These are phyloP conservation scores for Allacma fusca DNA, from an alignment of 2,888 invertebrate species.

Conservation along the genomic window DNA sequence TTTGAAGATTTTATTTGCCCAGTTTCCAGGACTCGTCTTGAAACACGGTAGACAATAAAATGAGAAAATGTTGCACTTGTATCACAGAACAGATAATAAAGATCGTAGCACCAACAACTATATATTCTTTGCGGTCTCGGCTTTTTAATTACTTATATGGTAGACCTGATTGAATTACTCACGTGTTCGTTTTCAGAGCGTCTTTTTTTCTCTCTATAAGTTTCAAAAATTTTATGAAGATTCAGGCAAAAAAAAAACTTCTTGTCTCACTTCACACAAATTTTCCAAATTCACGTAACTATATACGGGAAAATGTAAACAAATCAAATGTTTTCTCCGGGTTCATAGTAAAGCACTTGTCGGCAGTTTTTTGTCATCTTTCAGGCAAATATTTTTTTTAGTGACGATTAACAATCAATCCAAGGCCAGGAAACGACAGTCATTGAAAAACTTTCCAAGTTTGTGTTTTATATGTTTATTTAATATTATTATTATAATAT, in stretches of 20 bases:
- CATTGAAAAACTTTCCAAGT: no score
- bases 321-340: background rate
- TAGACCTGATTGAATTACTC: background rate
- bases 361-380: background rate
- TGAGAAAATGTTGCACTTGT: slow-evolving; percentile 39
- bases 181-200: no score
- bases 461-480: no score
- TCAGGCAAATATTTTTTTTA: background rate
- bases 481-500: no score
- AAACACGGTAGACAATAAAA: background rate
- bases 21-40: no score
- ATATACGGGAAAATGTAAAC: no score
- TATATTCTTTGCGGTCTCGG: slow-evolving; percentile 5
- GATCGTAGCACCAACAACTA: slow-evolving; percentile 36
- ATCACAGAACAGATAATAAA: slow-evolving; percentile 41
- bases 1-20: no score
- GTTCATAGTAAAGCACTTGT: background rate
- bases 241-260: no score
- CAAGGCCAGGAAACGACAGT: background rate
- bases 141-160: background rate
- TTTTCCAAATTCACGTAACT: no score
- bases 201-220: no score
- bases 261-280: no score
- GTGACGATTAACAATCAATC: background rate
- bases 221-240: no score